Base-by-base conservation (phyloP, 1,140 invertebrate species). In the Paralvinella palmiformis region DNA sequence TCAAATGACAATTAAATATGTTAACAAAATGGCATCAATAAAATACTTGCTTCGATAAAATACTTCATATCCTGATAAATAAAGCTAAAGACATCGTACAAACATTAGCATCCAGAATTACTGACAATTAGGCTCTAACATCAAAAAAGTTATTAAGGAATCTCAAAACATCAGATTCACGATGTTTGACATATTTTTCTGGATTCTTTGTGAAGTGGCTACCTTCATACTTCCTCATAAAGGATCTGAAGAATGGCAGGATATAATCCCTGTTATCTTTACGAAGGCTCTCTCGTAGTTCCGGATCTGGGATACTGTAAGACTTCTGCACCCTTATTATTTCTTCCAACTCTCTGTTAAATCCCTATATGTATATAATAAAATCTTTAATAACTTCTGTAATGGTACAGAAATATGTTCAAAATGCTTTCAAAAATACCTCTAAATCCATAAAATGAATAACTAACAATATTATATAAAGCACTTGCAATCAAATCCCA, bases 331-430 rank as follows among this genome's bases (percentile, higher is more conserved):
- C 86, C 67, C 88, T 63, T 48, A 67, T 68, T 10, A 90, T 86
- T 73, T 96, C 94, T 72, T 97, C 93, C 70, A 97, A 88, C 82
- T 97, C 94, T 75, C 94, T 93, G 76, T 96, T 96, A 76, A 98
- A 96, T 57, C 86, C 88, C 91, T 88, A 80, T 1, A 52, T 4
- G n/a, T 27, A 15, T 52, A 52, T 44, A n/a, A 44, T 44, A 44
- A n/a, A 15, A 44, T 44, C 37, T 15, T n/a, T 44, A n/a, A 44
- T 44, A n/a, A 44, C 37, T 44, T 15, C n/a, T 44, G 37, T n/a
- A 44, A 44, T 44, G n/a, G 13, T 44, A 44, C 0, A n/a, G n/a
- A n/a, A n/a, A n/a, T n/a, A n/a, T n/a, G n/a, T n/a, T n/a, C n/a
- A n/a, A n/a, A n/a, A n/a, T n/a, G n/a, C n/a, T n/a, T n/a, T n/a